Evolutionary conservation across 2,113 vertebrate species (phyloP).

Genomic region (Perognathus longimembris): DNA sequence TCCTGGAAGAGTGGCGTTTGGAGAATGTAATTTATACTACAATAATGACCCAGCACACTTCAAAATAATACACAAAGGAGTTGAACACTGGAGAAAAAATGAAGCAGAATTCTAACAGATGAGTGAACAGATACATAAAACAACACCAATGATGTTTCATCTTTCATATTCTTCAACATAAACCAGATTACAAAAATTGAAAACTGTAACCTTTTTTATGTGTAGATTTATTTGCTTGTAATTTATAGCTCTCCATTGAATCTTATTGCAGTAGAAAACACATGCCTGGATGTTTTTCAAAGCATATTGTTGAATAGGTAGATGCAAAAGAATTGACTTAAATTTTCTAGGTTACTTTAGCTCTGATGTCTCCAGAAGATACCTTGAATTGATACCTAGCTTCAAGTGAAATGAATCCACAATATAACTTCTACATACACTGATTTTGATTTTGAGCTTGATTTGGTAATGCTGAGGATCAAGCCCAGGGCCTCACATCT

Average conservation of each 20-base stretch:
- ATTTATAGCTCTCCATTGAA: neutral
- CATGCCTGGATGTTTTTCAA: neutral
- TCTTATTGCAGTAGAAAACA: conserved; percentile 4
- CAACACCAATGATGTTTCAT: neutral
- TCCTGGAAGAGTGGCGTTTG: neutral
- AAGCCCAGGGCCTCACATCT: neutral
- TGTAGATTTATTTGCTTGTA: neutral
- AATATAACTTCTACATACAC: neutral
- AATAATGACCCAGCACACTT: neutral
- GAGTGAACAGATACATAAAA: neutral
- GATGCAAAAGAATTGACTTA: neutral
- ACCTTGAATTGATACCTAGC: neutral
- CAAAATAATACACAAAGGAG: neutral
- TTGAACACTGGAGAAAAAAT: neutral
- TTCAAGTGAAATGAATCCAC: neutral
- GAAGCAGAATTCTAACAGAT: neutral
- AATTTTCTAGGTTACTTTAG: neutral
- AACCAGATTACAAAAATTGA: neutral
- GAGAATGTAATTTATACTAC: neutral
- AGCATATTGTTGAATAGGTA: neutral
- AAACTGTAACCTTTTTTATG: neutral
- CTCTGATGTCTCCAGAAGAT: neutral
- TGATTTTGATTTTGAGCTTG: neutral
- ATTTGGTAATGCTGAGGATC: neutral
- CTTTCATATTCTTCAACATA: neutral